These are phyloP conservation scores for Heliconius hewitsoni DNA, from an alignment of 1,140 invertebrate genomes.

Conservation along the genomic window DNA sequence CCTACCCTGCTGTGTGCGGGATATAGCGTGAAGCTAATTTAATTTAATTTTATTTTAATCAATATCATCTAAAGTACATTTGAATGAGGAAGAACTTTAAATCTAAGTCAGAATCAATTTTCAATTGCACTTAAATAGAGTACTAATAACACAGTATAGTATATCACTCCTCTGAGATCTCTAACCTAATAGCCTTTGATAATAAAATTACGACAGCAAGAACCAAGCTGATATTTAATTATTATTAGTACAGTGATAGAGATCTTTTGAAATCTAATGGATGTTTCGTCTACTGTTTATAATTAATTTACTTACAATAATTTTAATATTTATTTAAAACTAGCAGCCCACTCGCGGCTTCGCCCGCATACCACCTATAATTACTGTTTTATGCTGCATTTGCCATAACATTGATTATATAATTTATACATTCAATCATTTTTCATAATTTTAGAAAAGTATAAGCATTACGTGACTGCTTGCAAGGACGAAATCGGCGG, in stretches of 20 bases:
- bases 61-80: too few species aligned
- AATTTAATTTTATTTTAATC: too few species aligned
- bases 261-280: neutral
- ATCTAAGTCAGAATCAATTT: neutral
- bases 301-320: neutral
- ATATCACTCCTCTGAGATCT: conserved; percentile 2
- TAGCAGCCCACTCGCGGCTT: too few species aligned
- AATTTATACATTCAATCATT: too few species aligned
- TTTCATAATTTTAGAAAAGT: too few species aligned
- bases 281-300: neutral
- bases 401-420: too few species aligned
- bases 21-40: too few species aligned
- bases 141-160: neutral
- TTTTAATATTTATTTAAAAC: neutral
- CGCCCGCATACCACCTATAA: too few species aligned
- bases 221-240: neutral
- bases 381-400: too few species aligned
- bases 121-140: conserved; percentile 5
- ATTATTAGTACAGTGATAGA: neutral
- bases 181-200: neutral
- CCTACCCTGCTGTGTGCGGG: too few species aligned
- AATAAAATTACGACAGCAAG: conserved; percentile 10
- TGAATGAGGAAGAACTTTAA: neutral
- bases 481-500: too few species aligned
- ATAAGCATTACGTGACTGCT: too few species aligned